Evolutionary conservation across 2,888 invertebrate genomes (phyloP).

Genomic region (Pachymerium ferrugineum): DNA sequence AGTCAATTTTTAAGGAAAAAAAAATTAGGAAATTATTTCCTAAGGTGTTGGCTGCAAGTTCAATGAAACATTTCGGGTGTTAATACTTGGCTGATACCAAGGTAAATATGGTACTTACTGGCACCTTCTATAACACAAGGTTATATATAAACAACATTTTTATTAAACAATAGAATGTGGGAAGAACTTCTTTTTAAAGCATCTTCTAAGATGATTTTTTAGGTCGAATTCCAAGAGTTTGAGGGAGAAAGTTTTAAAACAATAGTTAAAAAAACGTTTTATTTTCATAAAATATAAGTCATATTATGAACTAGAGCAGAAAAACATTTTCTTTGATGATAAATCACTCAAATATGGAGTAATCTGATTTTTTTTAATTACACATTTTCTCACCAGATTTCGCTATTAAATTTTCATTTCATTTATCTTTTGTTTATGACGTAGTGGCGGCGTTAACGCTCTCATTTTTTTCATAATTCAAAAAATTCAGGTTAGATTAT

Average conservation of each 20-base stretch:
- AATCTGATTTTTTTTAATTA: too few relatives aligned
- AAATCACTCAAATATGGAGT: too few relatives aligned
- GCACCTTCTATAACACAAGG: not conserved
- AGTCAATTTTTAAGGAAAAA: not conserved
- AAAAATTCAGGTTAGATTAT: not conserved
- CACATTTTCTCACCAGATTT: too few relatives aligned
- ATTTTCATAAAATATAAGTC: not conserved
- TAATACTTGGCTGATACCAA: not conserved
- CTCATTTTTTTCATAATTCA: too few relatives aligned
- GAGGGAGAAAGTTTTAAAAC: not conserved
- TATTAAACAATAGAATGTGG: not conserved
- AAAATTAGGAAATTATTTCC: not conserved
- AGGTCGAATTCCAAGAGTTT: not conserved
- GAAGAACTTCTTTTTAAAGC: not conserved
- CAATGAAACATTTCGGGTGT: not conserved
- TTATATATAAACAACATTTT: constrained; percentile 1
- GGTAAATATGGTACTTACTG: not conserved
- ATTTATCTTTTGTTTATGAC: too few relatives aligned
- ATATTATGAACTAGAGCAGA: not conserved
- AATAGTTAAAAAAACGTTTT: not conserved
- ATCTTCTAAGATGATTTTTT: not conserved
- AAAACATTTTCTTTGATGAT: too few relatives aligned
- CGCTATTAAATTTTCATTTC: too few relatives aligned
- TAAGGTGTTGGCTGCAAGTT: constrained; percentile 12
- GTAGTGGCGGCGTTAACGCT: too few relatives aligned